A percentile compares a stretch with the other conserved stretches of the same genome.
These are phyloP conservation scores for Boulengeromyrus knoepffleri DNA, from an alignment of 2,113 vertebrate genomes.

Conservation along the genomic window DNA sequence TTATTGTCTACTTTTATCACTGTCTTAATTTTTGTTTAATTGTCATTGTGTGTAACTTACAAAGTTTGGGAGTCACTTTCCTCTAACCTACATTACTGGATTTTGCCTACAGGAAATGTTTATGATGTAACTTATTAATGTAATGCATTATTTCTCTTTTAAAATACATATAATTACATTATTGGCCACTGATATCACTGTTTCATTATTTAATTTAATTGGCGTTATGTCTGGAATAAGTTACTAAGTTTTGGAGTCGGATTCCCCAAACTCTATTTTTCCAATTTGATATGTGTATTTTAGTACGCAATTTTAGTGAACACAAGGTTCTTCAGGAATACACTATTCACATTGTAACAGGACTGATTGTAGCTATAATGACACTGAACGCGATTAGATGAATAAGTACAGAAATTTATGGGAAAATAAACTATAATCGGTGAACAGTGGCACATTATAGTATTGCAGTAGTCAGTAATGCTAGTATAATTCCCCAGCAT, in stretches of 20 bases:
- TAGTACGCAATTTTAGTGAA: not conserved
- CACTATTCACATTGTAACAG: not conserved
- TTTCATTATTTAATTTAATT: not conserved
- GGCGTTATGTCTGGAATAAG: not conserved
- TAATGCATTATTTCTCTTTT: not conserved
- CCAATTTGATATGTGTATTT: not conserved
- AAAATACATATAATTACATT: not conserved
- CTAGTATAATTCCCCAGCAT: not conserved
- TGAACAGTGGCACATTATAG: not conserved
- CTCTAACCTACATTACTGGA: not conserved
- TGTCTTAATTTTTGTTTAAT: not conserved
- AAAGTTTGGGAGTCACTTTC: not conserved
- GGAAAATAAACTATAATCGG: not conserved
- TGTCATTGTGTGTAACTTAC: not conserved
- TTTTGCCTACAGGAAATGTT: not conserved
- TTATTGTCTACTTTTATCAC: not conserved
- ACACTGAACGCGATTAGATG: not conserved
- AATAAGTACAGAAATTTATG: not conserved
- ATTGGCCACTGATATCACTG: not conserved
- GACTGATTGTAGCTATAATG: no score
- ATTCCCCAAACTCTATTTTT: not conserved
- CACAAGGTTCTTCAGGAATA: not conserved
- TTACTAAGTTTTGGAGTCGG: not conserved
- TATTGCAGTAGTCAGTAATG: not conserved
- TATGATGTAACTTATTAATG: not conserved